A percentile compares a stretch with the other conserved stretches of the same genome.
These are phyloP conservation scores for Anorthoa munda DNA, from an alignment of 2,888 invertebrate species.

Conservation along the genomic window DNA sequence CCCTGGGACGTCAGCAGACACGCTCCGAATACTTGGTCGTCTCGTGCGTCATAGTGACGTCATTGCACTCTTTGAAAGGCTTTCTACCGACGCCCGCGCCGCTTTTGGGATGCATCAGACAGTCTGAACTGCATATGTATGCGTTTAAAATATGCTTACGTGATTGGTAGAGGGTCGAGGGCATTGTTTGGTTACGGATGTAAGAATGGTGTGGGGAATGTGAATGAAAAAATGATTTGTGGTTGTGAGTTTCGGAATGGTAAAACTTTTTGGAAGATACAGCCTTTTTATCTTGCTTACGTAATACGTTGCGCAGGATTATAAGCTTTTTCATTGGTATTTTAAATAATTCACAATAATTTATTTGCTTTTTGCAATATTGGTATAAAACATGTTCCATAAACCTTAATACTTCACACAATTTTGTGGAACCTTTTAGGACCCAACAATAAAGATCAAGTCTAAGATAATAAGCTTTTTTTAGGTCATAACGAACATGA, in stretches of 20 bases:
- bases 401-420: too few species aligned
- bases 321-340: too few species aligned
- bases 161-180: constrained; percentile 25
- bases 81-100: constrained; percentile 54
- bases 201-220: not conserved
- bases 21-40: constrained; percentile 74
- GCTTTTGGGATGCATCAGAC: constrained; percentile 55
- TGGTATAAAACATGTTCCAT: too few species aligned
- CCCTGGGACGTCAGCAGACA: constrained; percentile 81
- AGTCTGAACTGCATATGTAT: constrained; percentile 43
- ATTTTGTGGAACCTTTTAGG: too few species aligned
- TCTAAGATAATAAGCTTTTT: too few species aligned
- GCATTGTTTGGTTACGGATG: constrained; percentile 36
- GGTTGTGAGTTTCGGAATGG: not conserved
- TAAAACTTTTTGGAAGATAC: not conserved
- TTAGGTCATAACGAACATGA: too few species aligned
- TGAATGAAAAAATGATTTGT: constrained; percentile 12
- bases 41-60: constrained; percentile 83
- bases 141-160: constrained; percentile 32
- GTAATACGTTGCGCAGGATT: too few species aligned
- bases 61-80: constrained; percentile 66
- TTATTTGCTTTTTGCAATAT: too few species aligned
- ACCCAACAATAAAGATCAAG: too few species aligned
- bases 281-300: not conserved
- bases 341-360: too few species aligned